phyloP scores from a whole-genome alignment of 1,140 invertebrate species.

The Theocolax elegans region DNA sequence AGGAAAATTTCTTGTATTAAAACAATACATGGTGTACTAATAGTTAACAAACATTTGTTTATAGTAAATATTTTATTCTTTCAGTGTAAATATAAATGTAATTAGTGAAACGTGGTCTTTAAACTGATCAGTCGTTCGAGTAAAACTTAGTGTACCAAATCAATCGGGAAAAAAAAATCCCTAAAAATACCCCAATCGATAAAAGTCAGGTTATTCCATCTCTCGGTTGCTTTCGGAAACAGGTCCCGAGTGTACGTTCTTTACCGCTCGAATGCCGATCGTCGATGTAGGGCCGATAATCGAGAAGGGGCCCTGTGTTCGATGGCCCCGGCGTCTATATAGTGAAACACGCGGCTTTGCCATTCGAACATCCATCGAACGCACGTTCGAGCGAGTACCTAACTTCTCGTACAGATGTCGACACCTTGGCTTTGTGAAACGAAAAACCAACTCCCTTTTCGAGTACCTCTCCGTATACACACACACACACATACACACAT shows the following conservation, averaged over 20 bases:
- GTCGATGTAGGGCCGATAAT: constrained; percentile 27
- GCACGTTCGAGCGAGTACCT: constrained; percentile 51
- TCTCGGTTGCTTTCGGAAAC: constrained; percentile 59
- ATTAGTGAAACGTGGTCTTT: too few species aligned
- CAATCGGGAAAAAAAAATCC: neutral
- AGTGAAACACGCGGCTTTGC: neutral
- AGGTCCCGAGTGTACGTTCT: constrained; percentile 28
- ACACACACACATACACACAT: neutral
- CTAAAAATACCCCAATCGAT: neutral
- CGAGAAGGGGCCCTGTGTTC: constrained; percentile 47
- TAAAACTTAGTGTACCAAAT: too few species aligned
- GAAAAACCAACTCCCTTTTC: too few species aligned
- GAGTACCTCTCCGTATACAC: neutral
- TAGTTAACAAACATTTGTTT: too few species aligned
- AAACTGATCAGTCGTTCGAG: too few species aligned
- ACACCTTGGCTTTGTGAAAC: constrained; percentile 52
- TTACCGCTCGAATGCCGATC: constrained; percentile 50
- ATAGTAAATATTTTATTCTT: too few species aligned
- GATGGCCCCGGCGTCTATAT: too few species aligned
- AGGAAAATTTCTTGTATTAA: too few species aligned
- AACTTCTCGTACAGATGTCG: constrained; percentile 64
- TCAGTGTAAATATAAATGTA: too few species aligned
- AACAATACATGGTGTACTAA: too few species aligned
- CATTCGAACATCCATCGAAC: constrained; percentile 45
- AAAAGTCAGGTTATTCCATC: too few species aligned